Evolutionary conservation across 2,888 invertebrate species (phyloP), one percentile per base, ranked within the genome.

Genomic region (Athalia cordata): DNA sequence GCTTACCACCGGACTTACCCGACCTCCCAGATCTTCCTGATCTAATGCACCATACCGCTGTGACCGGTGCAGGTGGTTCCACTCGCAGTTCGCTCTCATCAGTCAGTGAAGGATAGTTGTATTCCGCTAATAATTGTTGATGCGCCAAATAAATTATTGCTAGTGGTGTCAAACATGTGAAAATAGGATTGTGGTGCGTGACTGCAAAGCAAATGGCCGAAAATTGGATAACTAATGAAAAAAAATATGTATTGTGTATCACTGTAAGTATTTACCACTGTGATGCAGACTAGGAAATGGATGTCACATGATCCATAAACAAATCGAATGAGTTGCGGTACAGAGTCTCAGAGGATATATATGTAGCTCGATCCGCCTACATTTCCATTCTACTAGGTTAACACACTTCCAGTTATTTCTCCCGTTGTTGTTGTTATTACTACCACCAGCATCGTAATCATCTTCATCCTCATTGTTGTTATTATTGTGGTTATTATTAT

Each of bases 1-100:
- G 91, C 79, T 88, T 93, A 81, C 93, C 93, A n/a, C 86, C 92
- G 45, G 93, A 93, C 88, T 89, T 93, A 79, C 90, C 92, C 43
- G 93, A 93, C 80, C 88, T 92, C 77, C 80, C 83, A 9, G 79
- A 79, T 52, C 86, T 84, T 79, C 88, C 87, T 50, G 90, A 90
- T 52, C 85, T 86, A 77, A 90, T 90, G 64, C 91, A 90, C 84
- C 91, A 90, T 78, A 89, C 90, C 55, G 88, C 89, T 78, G 83
- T 82, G n/a, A 79, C 84, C 29, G 29, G 29, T 29, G 29, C 29
- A 62, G 84, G 89, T 70, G 92, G 92, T 80, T 93, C 93, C 62
- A 93, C 93, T 11, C 91, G 93, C 80, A 93, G 93, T 87, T 93
- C 93, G 81, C 87, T 93, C 59, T 93, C 93, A 70, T 93, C 93